These are phyloP conservation scores for Marisa cornuarietis DNA, from an alignment of 1,140 invertebrate species.

Conservation along the genomic window DNA sequence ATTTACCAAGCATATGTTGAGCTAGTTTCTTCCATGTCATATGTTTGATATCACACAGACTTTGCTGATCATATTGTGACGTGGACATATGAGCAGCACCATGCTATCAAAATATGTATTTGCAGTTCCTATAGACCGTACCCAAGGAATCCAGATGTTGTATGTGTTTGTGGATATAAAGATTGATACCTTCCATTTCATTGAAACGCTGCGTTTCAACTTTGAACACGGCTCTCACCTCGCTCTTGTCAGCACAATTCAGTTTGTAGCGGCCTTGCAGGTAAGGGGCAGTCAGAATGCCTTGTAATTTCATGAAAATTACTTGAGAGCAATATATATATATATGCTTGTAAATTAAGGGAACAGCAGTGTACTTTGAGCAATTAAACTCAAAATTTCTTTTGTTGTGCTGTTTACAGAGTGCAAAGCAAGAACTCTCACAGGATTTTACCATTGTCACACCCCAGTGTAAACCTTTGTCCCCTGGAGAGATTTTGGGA, in stretches of 20 bases:
- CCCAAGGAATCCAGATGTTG: conserved; percentile 87
- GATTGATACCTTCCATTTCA: conserved; percentile 91
- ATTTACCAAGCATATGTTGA: too few relatives aligned
- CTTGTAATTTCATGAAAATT: too few relatives aligned
- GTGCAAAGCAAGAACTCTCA: conserved; percentile 46
- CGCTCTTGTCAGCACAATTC: conserved; percentile 93
- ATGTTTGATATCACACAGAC: too few relatives aligned
- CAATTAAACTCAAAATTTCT: neutral
- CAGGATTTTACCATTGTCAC: conserved; percentile 78
- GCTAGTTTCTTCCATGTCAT: too few relatives aligned
- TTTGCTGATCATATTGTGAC: too few relatives aligned
- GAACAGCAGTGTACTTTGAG: neutral
- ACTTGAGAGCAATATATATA: too few relatives aligned
- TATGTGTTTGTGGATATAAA: conserved; percentile 94
- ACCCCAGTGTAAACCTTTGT: conserved; percentile 94
- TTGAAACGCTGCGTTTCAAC: conserved; percentile 88
- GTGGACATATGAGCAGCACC: neutral
- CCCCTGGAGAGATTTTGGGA: conserved; percentile 96
- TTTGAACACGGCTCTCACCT: conserved; percentile 70
- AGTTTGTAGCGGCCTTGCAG: conserved; percentile 95
- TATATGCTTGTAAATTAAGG: too few relatives aligned
- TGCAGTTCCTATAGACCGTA: conserved; percentile 89
- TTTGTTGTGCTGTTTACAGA: conserved; percentile 34
- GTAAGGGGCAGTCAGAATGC: conserved; percentile 45
- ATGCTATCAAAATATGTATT: conserved; percentile 16